A percentile compares a stretch with the other conserved stretches of the same genome.
phyloP scores from a whole-genome alignment of 2,797 vertebrate genomes.

The Melopsittacus undulatus region DNA sequence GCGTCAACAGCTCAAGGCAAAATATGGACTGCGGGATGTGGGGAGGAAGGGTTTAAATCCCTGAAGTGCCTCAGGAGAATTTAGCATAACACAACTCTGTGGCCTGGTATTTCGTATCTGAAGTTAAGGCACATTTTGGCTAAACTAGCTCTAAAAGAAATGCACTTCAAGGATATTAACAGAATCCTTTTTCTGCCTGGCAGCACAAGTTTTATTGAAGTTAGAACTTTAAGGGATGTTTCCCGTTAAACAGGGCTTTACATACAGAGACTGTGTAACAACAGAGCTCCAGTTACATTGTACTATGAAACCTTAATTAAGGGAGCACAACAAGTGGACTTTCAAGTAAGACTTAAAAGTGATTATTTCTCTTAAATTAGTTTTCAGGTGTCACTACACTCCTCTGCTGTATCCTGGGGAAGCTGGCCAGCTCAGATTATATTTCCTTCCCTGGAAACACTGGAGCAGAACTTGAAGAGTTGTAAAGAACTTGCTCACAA shows the following conservation, averaged over 20 bases:
- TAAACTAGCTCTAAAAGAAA: neutral
- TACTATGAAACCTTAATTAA: neutral
- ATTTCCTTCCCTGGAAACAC: neutral
- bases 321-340: neutral
- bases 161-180: neutral
- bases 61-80: neutral
- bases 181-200: neutral
- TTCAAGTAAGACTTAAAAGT: neutral
- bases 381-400: neutral
- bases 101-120: neutral
- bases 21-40: neutral
- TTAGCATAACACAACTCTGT: neutral
- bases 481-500: neutral
- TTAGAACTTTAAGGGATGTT: slow-evolving; percentile 16
- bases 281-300: neutral
- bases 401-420: neutral
- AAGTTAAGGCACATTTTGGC: slow-evolving; percentile 5
- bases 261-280: neutral
- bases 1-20: neutral
- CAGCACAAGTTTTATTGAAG: neutral
- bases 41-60: neutral
- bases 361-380: neutral
- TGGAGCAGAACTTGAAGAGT: neutral
- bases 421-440: neutral
- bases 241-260: slow-evolving; percentile 11